Percentiles rank a stretch among this genome's conserved stretches.
These are phyloP conservation scores for Hipparchia semele DNA, from an alignment of 2,888 invertebrate genomes.

Conservation along the genomic window DNA sequence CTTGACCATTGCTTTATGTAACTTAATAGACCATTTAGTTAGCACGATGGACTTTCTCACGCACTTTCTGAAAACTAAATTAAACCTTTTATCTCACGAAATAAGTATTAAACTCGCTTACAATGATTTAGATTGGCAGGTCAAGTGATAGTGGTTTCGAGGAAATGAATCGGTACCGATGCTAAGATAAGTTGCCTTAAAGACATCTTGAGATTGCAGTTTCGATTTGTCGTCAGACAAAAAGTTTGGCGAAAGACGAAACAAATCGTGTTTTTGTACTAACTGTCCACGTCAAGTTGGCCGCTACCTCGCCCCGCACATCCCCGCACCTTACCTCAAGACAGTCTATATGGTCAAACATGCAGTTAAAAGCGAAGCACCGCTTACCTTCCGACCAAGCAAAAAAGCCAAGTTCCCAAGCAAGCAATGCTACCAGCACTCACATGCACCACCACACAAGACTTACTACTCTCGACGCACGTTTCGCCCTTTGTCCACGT, in stretches of 20 bases:
- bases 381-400: no score
- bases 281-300: no score
- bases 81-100: not conserved
- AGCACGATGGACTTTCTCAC: conserved; percentile 7
- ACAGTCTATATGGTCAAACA: no score
- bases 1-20: conserved; percentile 11
- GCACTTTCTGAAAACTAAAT: not conserved
- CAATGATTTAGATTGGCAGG: conserved; percentile 4
- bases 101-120: not conserved
- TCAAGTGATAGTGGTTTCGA: not conserved
- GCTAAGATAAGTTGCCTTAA: conserved; percentile 26
- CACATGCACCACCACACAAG: no score
- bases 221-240: not conserved
- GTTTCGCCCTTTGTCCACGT: no score
- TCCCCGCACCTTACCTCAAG: no score
- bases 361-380: no score
- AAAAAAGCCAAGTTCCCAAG: no score
- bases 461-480: no score
- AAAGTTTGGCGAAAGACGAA: not conserved
- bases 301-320: no score
- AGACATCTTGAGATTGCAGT: not conserved
- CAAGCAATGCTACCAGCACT: no score
- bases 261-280: no score
- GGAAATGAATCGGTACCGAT: conserved; percentile 23
- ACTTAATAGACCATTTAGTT: not conserved